phyloP scores from a whole-genome alignment of 2,888 invertebrate species.

The Asteroscopus sphinx region DNA sequence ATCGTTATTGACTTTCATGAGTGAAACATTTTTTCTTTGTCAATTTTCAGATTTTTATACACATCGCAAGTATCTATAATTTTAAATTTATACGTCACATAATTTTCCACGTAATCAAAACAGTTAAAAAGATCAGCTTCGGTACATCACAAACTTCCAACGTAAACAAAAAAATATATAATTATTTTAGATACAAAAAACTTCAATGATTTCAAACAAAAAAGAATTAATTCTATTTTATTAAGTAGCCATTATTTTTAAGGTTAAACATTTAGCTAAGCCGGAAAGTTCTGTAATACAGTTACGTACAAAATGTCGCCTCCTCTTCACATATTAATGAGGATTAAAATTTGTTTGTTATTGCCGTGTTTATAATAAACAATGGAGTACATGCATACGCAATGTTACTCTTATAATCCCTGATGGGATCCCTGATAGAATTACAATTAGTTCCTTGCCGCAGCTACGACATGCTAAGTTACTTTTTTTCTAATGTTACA shows the following conservation, averaged over 20 bases:
- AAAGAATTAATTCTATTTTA: constrained; percentile 9
- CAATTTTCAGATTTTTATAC: too few species aligned
- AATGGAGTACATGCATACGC: not conserved
- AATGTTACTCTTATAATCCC: too few species aligned
- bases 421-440: too few species aligned
- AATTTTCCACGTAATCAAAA: not conserved
- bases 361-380: not conserved
- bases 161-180: constrained; percentile 39
- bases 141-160: constrained; percentile 8
- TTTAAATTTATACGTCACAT: too few species aligned
- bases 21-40: too few species aligned
- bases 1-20: too few species aligned
- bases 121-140: constrained; percentile 8
- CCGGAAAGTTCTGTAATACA: constrained; percentile 1
- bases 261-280: not conserved
- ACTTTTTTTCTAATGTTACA: too few species aligned
- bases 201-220: constrained; percentile 5
- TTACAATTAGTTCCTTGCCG: too few species aligned
- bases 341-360: not conserved
- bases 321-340: not conserved
- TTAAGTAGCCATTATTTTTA: not conserved
- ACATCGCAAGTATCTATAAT: too few species aligned
- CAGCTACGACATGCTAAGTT: too few species aligned
- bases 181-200: too few species aligned
- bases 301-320: constrained; percentile 6